phyloP scores from a whole-genome alignment of 2,888 invertebrate species.

The Leistus spinibarbis region DNA sequence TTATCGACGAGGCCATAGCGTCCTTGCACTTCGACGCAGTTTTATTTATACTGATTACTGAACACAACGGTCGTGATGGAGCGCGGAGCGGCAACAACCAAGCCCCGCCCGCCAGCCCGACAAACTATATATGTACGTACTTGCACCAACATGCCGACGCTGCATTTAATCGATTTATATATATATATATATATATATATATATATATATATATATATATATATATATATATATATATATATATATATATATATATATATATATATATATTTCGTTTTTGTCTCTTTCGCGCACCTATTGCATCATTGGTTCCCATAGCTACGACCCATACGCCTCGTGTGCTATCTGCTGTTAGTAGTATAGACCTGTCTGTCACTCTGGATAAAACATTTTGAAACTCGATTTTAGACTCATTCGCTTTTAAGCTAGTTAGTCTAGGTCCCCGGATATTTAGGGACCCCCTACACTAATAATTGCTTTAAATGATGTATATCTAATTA shows the following conservation, averaged over 20 bases:
- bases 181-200: no score
- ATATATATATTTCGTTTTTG: slow-evolving; percentile 25
- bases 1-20: not conserved
- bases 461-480: no score
- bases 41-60: no score
- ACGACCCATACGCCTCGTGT: slow-evolving; percentile 9
- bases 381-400: no score
- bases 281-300: slow-evolving; percentile 29
- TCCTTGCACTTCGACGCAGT: slow-evolving; percentile 13
- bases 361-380: not conserved
- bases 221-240: slow-evolving; percentile 28
- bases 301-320: slow-evolving; percentile 36
- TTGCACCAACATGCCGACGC: not conserved
- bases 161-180: slow-evolving; percentile 37
- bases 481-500: no score
- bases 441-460: no score
- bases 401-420: no score
- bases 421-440: no score
- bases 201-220: slow-evolving; percentile 27
- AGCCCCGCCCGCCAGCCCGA: slow-evolving; percentile 21
- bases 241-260: slow-evolving; percentile 26
- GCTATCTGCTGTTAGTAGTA: not conserved
- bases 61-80: not conserved
- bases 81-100: not conserved
- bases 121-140: not conserved